Evolutionary conservation across 1,140 invertebrate species (phyloP), one percentile per base, ranked within the genome.

Genomic region (Chrysopa pallens): DNA sequence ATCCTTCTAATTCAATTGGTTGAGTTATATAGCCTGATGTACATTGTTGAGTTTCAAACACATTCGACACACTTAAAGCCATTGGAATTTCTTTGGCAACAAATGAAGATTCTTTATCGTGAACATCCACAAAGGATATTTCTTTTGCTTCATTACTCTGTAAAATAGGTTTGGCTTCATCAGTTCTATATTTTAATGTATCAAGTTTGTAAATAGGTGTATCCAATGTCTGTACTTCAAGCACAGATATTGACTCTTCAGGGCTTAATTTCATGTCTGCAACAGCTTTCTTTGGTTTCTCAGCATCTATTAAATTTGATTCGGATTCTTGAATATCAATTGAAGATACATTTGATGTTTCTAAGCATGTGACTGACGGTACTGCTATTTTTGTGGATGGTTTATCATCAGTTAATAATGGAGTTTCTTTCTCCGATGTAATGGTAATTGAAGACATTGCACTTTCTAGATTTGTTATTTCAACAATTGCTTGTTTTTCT

Each of bases 301-400:
- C 55, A 36, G 55, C 52, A 9, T 52, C 46, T 6, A 46, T 46
- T 40, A 73, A 67, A 17, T 63, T 52, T n/a, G 62, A 59, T 62
- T 76, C 74, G 23, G 67, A 68, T 54, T 78, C 73, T 54, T 74
- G 70, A 15, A 69, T 49, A 2, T 66, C 45, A 2, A 67, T 63
- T 45, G 65, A 60, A n/a, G 60, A 61, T 29, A 68, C 52, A 37
- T 62, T 62, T n/a, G 67, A 63, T 17, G 70, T 62, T 60, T 75
- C 69, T 7, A 75, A 51, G 31, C 69, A 61, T 31, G 59, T 57
- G 39, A 78, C 63, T 4, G 60, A 58, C 4, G 61, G 56, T 14
- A 61, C 52, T 0, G 73, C 72, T 15, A 53, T 57, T 58, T 72
- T 74, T n/a, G 47, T 47, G 7, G 57, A 48, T 12, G 68, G 62